Percentiles rank a stretch among this genome's conserved stretches.
phyloP scores from a whole-genome alignment of 2,888 invertebrate species.

The Meganola albula region DNA sequence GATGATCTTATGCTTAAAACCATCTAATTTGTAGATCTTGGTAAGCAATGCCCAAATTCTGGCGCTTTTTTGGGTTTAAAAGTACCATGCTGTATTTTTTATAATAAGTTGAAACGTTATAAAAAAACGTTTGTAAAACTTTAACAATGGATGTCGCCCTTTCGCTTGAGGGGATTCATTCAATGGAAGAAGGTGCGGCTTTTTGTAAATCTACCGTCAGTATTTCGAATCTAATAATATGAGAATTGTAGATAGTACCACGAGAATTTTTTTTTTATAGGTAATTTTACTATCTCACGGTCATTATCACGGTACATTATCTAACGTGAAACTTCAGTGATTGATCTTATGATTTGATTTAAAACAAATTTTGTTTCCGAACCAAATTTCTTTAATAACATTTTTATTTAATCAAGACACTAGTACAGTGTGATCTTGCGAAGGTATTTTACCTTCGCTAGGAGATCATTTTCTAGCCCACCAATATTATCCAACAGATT shows the following conservation, averaged over 20 bases:
- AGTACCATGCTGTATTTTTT: conserved; percentile 29
- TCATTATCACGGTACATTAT: no score
- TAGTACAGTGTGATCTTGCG: no score
- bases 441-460: no score
- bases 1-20: conserved; percentile 23
- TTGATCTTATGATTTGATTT: no score
- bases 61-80: conserved; percentile 52
- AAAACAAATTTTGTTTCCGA: no score
- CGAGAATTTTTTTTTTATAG: conserved; percentile 21
- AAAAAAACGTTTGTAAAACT: conserved; percentile 41
- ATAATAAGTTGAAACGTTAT: conserved; percentile 34
- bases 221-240: conserved; percentile 27
- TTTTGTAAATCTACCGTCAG: conserved; percentile 32
- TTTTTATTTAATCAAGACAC: no score
- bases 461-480: no score
- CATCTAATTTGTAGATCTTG: conserved; percentile 35
- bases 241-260: conserved; percentile 29
- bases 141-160: conserved; percentile 62
- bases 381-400: no score
- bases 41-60: conserved; percentile 54
- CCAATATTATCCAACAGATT: no score
- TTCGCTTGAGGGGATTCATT: conserved; percentile 44
- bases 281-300: conserved; percentile 17
- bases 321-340: no score
- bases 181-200: conserved; percentile 39